Conservation (phyloP, 2,113 vertebrate species). For the Coptodon bakossiorum region DNA sequence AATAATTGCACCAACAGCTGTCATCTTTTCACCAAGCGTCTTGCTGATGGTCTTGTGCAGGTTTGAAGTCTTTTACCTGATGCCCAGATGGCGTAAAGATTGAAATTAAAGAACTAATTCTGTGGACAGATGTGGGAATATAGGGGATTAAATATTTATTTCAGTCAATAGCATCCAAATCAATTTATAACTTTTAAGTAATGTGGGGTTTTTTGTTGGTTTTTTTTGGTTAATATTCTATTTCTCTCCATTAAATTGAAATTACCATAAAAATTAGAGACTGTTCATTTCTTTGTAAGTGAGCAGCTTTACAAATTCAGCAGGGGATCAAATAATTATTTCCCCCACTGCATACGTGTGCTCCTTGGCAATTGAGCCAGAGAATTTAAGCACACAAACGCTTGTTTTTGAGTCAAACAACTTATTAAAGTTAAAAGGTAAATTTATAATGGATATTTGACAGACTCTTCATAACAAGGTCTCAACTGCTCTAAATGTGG, state of each 20-base stretch:
- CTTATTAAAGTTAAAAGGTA: background rate
- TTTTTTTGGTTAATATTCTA: background rate
- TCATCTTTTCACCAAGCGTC: background rate
- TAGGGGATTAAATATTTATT: background rate
- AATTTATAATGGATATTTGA: background rate
- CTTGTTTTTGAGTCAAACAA: background rate
- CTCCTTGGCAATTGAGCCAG: background rate
- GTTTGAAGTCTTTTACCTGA: background rate
- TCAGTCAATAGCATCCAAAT: background rate
- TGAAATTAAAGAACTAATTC: background rate
- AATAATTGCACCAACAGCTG: background rate
- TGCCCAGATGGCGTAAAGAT: background rate
- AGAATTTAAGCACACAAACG: background rate
- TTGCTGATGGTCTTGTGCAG: background rate
- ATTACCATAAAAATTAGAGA: background rate
- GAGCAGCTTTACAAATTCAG: background rate
- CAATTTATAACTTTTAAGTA: background rate
- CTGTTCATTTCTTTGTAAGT: background rate
- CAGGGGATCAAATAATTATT: background rate
- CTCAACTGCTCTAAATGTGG: background rate
- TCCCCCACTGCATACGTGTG: background rate
- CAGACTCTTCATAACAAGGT: background rate
- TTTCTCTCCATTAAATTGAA: background rate
- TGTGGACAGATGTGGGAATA: background rate
- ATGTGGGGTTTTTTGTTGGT: fast-evolving